Percentiles rank a stretch among this genome's conserved stretches.
phyloP scores from a whole-genome alignment of 2,113 vertebrate genomes.

The Mormyrus iriodes region DNA sequence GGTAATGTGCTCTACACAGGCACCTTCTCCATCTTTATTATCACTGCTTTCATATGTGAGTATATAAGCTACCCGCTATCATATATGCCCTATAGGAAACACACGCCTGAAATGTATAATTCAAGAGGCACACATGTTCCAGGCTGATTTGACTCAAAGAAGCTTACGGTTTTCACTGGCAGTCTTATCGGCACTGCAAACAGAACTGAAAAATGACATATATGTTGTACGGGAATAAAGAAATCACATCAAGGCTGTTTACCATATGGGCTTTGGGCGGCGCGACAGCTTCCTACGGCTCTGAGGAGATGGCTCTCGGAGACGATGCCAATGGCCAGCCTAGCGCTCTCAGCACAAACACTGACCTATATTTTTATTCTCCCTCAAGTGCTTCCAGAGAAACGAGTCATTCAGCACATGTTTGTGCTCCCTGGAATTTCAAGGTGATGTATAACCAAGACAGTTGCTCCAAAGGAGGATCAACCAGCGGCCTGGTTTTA shows the following conservation, averaged over 20 bases:
- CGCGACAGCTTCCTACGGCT: not conserved
- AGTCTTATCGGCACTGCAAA: not conserved
- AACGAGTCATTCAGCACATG: slow-evolving; percentile 49
- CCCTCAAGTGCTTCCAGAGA: slow-evolving; percentile 34
- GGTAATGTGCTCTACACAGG: not conserved
- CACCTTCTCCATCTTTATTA: not conserved
- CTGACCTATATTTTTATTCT: slow-evolving; percentile 21
- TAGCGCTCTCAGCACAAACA: not conserved
- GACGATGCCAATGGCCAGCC: not conserved
- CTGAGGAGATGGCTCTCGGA: not conserved
- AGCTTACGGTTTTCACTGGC: not conserved
- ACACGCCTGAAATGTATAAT: not conserved
- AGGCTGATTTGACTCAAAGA: not conserved
- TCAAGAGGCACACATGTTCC: not conserved
- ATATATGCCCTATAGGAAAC: not conserved
- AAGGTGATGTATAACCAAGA: slow-evolving; percentile 41
- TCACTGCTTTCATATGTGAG: not conserved
- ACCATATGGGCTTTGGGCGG: not conserved
- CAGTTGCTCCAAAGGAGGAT: slow-evolving; percentile 19
- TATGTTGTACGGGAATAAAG: not conserved
- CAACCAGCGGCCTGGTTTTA: not conserved
- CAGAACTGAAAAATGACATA: not conserved
- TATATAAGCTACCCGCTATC: not conserved
- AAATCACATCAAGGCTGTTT: not conserved
- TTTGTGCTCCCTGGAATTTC: slow-evolving; percentile 31